Base-by-base conservation (phyloP, 2,888 invertebrate genomes). In the Cephus pygmeus region DNA sequence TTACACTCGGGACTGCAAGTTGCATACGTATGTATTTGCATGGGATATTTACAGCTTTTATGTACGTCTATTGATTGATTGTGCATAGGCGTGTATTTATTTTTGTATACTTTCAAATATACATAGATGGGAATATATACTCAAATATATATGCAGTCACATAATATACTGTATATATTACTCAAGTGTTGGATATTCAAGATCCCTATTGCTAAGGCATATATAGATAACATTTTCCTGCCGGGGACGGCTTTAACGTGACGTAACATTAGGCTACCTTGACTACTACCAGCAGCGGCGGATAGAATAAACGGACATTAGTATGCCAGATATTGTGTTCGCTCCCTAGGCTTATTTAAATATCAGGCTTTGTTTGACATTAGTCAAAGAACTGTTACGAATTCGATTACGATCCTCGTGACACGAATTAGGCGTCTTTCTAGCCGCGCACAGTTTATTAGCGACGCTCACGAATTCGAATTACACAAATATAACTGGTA, bases 201-300 rank as follows among this genome's bases (percentile, higher is more conserved):
- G 23, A 56, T 56, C 56, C 56, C 23, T 56, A 23, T 56, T 56
- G 56, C 56, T 2, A 56, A 9, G 2, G 23, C 23, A 23, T 56
- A 23, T 23, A 56, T 23, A 56, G 23, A 9, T 56, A 56, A 15
- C 23, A 23, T 56, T 56, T 56, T 23, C 56, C 56, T 56, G 56
- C 9, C 56, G 56, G 56, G 23, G 23, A 9, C 56, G 56, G 1
- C 56, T 23, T 23, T 56, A 56, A 56, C 77, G 78, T 80, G 80
- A 82, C 80, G 80, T 76, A 69, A 79, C 80, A 81, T 81, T 81
- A 80, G 79, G 79, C 80, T 80, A 74, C 80, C 78, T 80, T 81
- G 79, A 81, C 80, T 80, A 81, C 80, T 80, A 81, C 78, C 81
- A 78, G 79, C 81, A 81, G 81, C 81, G 79, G 75, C 78, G 40